Base-by-base conservation (phyloP, 2,797 vertebrate species). In the Netta rufina region DNA sequence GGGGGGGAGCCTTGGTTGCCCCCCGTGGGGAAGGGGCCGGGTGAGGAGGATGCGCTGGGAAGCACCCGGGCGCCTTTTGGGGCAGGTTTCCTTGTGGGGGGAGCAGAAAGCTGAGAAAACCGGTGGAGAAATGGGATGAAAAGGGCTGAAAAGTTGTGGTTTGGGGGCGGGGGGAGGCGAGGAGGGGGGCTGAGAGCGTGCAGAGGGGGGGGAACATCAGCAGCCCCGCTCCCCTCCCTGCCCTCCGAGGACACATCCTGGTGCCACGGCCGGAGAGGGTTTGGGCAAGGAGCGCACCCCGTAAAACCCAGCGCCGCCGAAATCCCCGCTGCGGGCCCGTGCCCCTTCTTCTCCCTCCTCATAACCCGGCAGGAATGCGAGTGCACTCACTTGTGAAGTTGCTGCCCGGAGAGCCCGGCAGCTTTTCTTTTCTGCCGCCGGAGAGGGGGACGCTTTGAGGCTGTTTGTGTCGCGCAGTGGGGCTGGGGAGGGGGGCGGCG, bases 321-420 rank as follows among this genome's bases (percentile, higher is more conserved):
- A 96, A 95, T 91, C 93, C 92, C 93, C 81, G 28, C 78, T 87
- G 36, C 51, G 32, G 91, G 94, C 94, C 73, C 96, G 95, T 79
- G 94, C 93, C 95, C 93, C 95, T 96, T 96, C 95, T 96, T 96
- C 95, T 96, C 95, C 95, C 95, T 95, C 92, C 94, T 70, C 83
- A 91, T 93, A 96, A 94, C 92, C 90, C 96, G 92, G 84, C 96
- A 89, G 95, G 95, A 96, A 96, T 96, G 94, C 61, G 91, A 95
- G 96, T 92, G 95, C 96, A 93, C 91, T 97, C 95, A 91, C 86
- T 96, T 96, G 97, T 96, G 97, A 97, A 97, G 97, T 96, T 96
- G 89, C 96, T 96, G 93, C 96, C 96, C 91, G 83, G 93, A 96
- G 96, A 96, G 81, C 88, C 78, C 58, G 47, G 93, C n/a, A 95